A percentile compares a stretch with the other conserved stretches of the same genome.
Evolutionary conservation across 92 coral and sea anemone species (phyloP).

Genomic region (Ricordea florida): DNA sequence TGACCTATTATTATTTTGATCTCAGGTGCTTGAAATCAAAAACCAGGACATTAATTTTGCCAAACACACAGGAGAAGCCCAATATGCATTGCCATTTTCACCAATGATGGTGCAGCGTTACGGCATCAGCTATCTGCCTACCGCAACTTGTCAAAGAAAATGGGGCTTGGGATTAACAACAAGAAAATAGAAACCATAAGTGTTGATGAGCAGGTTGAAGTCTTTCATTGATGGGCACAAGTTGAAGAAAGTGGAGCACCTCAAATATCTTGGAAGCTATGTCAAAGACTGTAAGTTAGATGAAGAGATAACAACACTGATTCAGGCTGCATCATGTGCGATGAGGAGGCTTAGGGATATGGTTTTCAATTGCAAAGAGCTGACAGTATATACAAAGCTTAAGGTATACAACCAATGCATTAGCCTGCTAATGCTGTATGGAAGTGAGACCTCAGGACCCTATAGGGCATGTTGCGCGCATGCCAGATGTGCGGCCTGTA

Average conservation of each 20-base stretch:
- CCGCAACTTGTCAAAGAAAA: slow-evolving; percentile 25
- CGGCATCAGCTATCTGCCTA: slow-evolving; percentile 18
- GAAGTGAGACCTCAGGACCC: neutral
- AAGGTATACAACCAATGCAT: neutral
- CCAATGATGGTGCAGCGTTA: slow-evolving; percentile 4
- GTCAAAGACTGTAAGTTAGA: slow-evolving; percentile 19
- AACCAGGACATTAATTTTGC: slow-evolving; percentile 22
- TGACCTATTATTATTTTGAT: slow-evolving; percentile 41
- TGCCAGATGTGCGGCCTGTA: neutral
- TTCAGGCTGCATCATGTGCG: slow-evolving; percentile 43
- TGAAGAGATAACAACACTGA: slow-evolving; percentile 1
- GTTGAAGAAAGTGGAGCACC: slow-evolving; percentile 18
- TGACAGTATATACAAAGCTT: neutral
- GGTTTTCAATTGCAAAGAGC: neutral
- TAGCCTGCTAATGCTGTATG: neutral
- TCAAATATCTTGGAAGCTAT: slow-evolving; percentile 45
- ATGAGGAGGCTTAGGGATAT: slow-evolving; percentile 18
- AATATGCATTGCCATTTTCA: slow-evolving; percentile 14
- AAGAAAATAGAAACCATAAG: slow-evolving; percentile 50
- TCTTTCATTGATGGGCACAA: slow-evolving; percentile 22
- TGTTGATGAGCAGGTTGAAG: slow-evolving; percentile 22
- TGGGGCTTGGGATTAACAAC: slow-evolving; percentile 48
- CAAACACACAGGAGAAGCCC: slow-evolving; percentile 9
- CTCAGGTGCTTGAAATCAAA: slow-evolving; percentile 46
- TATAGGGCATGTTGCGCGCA: neutral